phyloP scores from a whole-genome alignment of 1,140 invertebrate species.

The Drosophila seguyi region DNA sequence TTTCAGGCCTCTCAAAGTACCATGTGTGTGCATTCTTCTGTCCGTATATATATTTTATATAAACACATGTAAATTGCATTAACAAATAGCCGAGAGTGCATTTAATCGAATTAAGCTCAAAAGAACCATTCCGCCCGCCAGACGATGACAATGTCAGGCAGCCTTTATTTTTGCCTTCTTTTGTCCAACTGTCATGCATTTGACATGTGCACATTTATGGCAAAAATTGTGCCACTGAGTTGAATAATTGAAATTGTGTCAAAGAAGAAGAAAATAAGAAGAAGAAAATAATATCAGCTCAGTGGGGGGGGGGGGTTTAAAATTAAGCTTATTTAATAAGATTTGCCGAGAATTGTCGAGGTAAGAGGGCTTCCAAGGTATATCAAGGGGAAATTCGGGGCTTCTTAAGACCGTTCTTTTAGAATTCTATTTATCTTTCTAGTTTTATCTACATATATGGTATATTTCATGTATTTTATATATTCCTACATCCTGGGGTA shows the following conservation, averaged over 20 bases:
- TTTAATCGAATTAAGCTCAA: constrained; percentile 20
- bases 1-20: background rate
- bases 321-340: background rate
- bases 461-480: no score
- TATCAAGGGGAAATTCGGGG: background rate
- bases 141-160: constrained; percentile 12
- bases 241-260: constrained; percentile 6
- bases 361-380: background rate
- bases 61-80: background rate
- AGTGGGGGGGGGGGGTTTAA: background rate
- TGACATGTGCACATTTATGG: background rate
- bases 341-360: no score
- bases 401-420: background rate
- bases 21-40: background rate
- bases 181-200: background rate
- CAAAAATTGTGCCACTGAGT: no score
- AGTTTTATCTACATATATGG: no score
- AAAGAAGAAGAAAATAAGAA: no score
- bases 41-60: background rate
- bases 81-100: constrained; percentile 11
- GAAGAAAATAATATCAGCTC: background rate
- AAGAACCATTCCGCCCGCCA: no score
- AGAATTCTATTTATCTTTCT: no score
- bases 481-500: no score
- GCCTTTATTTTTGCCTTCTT: constrained; percentile 5